Conservation (phyloP, 2,113 vertebrate genomes). For the Cottus gobio region DNA sequence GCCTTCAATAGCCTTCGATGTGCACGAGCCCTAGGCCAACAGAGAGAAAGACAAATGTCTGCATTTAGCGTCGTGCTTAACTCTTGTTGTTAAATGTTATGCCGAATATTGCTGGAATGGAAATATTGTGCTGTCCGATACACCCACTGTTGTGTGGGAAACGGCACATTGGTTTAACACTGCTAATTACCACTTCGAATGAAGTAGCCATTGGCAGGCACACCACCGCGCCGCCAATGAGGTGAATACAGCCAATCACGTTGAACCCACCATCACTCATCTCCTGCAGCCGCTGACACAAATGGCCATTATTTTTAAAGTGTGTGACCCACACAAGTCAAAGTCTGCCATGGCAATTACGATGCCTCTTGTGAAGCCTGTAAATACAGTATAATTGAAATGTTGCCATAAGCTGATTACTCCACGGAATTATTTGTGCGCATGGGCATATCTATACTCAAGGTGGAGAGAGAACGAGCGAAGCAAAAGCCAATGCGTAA, state of each 20-base stretch:
- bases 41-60: background rate
- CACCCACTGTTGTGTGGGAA: slow-evolving; percentile 14
- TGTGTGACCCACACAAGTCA: slow-evolving; percentile 7
- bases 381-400: slow-evolving; percentile 3
- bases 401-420: background rate
- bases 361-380: background rate
- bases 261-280: slow-evolving; percentile 2
- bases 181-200: slow-evolving; percentile 27
- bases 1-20: slow-evolving; percentile 32
- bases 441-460: background rate
- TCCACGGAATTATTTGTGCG: background rate
- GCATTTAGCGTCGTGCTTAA: background rate
- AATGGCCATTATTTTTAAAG: slow-evolving; percentile 28
- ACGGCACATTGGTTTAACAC: slow-evolving; percentile 27
- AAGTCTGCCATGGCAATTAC: background rate
- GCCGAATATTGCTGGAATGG: background rate
- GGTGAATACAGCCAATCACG: slow-evolving; percentile 41
- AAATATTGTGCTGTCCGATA: background rate
- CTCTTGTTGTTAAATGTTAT: slow-evolving; percentile 7
- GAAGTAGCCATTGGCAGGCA: slow-evolving; percentile 37
- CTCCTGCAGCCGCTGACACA: slow-evolving; percentile 15
- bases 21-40: background rate
- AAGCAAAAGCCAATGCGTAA: background rate
- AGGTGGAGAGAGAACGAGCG: background rate
- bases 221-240: slow-evolving; percentile 9